A percentile compares a stretch with the other conserved stretches of the same genome.
Conservation (phyloP, 2,113 vertebrate genomes). For the Castor canadensis region DNA sequence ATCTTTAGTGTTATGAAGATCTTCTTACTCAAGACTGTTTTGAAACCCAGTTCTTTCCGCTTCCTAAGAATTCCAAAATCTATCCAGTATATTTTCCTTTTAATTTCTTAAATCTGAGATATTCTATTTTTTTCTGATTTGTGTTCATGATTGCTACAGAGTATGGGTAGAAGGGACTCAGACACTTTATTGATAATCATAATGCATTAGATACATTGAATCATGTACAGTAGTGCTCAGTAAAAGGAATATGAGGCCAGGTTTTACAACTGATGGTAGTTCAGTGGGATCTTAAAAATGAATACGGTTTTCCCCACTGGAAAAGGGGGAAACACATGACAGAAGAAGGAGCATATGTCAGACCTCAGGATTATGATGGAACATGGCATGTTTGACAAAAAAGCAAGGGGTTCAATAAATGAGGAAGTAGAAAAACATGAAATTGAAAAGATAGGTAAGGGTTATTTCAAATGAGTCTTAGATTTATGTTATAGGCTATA, state of each 20-base stretch:
- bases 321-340: not conserved
- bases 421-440: not conserved
- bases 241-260: not conserved
- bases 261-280: not conserved
- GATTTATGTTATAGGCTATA: not conserved
- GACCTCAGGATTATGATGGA: not conserved
- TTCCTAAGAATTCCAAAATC: not conserved
- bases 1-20: not conserved
- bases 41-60: not conserved
- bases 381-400: not conserved
- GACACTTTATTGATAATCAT: not conserved
- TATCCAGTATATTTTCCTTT: not conserved
- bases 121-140: not conserved
- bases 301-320: not conserved
- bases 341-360: not conserved
- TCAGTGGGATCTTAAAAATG: not conserved
- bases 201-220: not conserved
- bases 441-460: not conserved
- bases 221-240: not conserved
- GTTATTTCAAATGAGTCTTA: not conserved
- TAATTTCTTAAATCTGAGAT: not conserved
- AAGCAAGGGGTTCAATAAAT: too few species aligned
- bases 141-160: not conserved
- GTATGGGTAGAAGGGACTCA: not conserved
- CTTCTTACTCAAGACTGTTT: not conserved